phyloP scores from a whole-genome alignment of 2,797 vertebrate genomes.

The Channa striata region DNA sequence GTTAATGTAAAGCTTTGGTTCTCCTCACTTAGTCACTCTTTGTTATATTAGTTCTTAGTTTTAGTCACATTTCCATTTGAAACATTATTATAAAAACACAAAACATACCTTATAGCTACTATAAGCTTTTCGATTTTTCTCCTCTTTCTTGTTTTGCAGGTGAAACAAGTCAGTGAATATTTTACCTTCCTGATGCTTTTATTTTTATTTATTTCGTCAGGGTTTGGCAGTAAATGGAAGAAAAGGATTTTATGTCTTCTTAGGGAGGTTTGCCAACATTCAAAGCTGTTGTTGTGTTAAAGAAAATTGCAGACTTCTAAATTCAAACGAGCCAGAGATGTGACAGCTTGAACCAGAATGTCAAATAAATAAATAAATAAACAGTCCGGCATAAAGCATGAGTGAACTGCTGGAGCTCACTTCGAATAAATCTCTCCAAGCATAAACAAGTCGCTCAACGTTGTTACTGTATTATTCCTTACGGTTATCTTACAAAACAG shows the following conservation, averaged over 20 bases:
- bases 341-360: slow-evolving; percentile 48
- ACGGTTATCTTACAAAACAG: slow-evolving; percentile 65
- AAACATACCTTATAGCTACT: not conserved
- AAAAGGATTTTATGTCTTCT: slow-evolving; percentile 6
- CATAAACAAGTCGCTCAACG: slow-evolving; percentile 35
- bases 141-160: not conserved
- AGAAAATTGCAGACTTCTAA: slow-evolving; percentile 34
- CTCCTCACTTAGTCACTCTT: too few species aligned
- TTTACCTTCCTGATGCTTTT: slow-evolving; percentile 9
- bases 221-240: slow-evolving; percentile 22
- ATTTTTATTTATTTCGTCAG: slow-evolving; percentile 6
- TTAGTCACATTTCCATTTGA: too few species aligned
- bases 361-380: slow-evolving; percentile 30
- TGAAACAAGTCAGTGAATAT: slow-evolving; percentile 26
- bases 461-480: slow-evolving; percentile 49
- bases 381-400: not conserved
- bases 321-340: slow-evolving; percentile 33
- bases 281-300: slow-evolving; percentile 28
- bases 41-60: too few species aligned
- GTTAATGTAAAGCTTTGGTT: too few species aligned
- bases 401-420: slow-evolving; percentile 15
- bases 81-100: not conserved
- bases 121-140: not conserved
- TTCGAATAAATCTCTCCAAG: slow-evolving; percentile 41
- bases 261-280: slow-evolving; percentile 30